These are phyloP conservation scores for Malacoraja senta DNA, from an alignment of 2,797 vertebrate genomes.

Conservation along the genomic window DNA sequence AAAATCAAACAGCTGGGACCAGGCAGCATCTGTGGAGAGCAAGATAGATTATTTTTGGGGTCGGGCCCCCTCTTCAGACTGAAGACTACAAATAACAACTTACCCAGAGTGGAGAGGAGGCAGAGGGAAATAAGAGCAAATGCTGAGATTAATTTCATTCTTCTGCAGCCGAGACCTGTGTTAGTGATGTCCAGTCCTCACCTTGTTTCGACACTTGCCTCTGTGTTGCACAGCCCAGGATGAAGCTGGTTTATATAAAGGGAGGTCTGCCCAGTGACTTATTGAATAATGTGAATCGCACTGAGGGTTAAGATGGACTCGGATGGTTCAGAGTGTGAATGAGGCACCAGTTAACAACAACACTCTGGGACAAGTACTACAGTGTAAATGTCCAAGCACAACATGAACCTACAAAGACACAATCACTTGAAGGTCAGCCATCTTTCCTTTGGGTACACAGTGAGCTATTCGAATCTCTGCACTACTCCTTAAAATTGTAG, in stretches of 20 bases:
- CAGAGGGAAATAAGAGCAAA: not conserved
- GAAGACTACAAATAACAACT: not conserved
- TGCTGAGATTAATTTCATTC: conserved; percentile 3
- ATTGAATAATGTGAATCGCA: not conserved
- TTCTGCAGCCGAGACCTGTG: not conserved
- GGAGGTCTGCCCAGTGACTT: not conserved
- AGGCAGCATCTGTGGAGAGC: too few relatives aligned
- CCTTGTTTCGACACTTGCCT: not conserved
- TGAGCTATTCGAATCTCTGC: not conserved
- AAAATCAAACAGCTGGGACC: too few relatives aligned
- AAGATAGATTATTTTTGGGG: too few relatives aligned
- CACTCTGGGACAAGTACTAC: not conserved
- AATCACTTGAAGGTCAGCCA: not conserved
- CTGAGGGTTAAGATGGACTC: not conserved
- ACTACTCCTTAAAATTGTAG: not conserved
- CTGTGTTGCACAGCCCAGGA: not conserved
- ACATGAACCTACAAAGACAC: not conserved
- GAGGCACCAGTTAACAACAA: not conserved
- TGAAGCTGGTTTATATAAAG: conserved; percentile 24
- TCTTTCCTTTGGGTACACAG: not conserved
- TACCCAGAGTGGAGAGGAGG: not conserved
- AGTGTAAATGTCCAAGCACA: not conserved
- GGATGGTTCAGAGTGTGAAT: not conserved
- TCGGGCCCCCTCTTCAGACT: too few relatives aligned
- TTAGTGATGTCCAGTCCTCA: not conserved